A percentile compares a stretch with the other conserved stretches of the same genome.
These are phyloP conservation scores for Nicator chloris DNA, from an alignment of 2,113 vertebrate species.

Conservation along the genomic window DNA sequence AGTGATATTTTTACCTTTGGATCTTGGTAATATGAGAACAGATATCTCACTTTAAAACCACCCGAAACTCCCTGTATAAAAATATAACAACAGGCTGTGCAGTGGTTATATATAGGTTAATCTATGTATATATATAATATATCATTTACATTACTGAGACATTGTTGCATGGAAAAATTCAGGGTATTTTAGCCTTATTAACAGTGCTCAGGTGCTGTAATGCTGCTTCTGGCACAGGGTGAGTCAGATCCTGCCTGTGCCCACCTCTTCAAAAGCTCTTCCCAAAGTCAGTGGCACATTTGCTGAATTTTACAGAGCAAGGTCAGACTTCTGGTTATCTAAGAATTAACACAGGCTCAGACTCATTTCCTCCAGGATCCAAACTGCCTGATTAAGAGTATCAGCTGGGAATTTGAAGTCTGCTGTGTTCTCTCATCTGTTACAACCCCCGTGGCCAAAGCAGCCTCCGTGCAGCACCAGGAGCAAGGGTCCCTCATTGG, in stretches of 20 bases:
- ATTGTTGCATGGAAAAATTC: background rate
- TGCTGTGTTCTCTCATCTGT: background rate
- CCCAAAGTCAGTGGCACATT: background rate
- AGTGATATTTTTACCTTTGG: slow-evolving; percentile 57
- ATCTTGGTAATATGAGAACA: slow-evolving; percentile 48
- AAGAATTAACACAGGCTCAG: background rate
- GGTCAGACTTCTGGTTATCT: background rate
- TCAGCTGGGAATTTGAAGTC: background rate
- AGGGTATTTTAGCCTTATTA: background rate
- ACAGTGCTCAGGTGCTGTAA: background rate
- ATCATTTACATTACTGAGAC: slow-evolving; percentile 27
- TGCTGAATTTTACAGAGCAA: background rate
- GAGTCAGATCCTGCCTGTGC: background rate
- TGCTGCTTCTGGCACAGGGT: background rate
- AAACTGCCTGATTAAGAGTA: background rate
- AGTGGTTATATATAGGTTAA: slow-evolving; percentile 14
- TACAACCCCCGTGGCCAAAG: background rate
- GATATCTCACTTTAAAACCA: slow-evolving; percentile 53
- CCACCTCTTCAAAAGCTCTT: background rate
- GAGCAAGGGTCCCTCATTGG: background rate
- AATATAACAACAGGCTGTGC: slow-evolving; percentile 19
- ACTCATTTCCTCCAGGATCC: slow-evolving; percentile 29
- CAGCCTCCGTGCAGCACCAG: background rate
- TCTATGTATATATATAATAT: background rate
- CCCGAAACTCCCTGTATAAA: slow-evolving; percentile 63